Evolutionary conservation across 2,888 invertebrate genomes (phyloP), one percentile per base, ranked within the genome.

Genomic region (Allophyes oxyacanthae): DNA sequence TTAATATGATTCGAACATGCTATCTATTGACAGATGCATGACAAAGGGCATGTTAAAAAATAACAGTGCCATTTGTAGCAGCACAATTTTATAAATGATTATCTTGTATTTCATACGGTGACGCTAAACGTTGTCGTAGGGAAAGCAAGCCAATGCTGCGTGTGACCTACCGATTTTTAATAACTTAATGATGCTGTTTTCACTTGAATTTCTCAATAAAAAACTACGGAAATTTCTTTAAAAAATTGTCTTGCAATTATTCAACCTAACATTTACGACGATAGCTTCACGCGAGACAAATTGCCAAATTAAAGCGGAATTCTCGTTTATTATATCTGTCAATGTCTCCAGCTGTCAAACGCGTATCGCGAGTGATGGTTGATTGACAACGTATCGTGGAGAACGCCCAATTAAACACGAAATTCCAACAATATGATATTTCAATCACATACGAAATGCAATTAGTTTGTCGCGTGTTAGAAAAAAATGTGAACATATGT

Each of bases 381-480:
- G 72, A 71, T 71, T 64, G 70, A 71, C 66, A 49, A 25, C 37
- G 13, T 70, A 54, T 53, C 51, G 75, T 71, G 59, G 44, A 58
- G 38, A 51, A 28, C 48, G 37, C 26, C 66, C 70, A 71, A 75
- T 71, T 71, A 75, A 54, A 69, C 38, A 45, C 37, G 26, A 57
- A 53, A 71, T 71, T 75, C 56, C 46, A 43, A 43, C 50, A 34
- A 54, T 71, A 70, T 60, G 70, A 70, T 70, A 71, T 65, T 71
- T 75, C 72, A 75, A 75, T 71, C 72, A 48, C 11, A 54, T 45
- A 48, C n/a, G 33, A 43, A 54, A 56, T 45, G 56, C 60, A 75
- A 70, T 71, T 70, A 59, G 50, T 6, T 43, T 25, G 45, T 74
- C 48, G 70, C 70, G 70, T 70, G 70, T 14, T 20, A 13, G 8